Conservation (phyloP, 2,113 vertebrate species). For the Notechis scutatus region DNA sequence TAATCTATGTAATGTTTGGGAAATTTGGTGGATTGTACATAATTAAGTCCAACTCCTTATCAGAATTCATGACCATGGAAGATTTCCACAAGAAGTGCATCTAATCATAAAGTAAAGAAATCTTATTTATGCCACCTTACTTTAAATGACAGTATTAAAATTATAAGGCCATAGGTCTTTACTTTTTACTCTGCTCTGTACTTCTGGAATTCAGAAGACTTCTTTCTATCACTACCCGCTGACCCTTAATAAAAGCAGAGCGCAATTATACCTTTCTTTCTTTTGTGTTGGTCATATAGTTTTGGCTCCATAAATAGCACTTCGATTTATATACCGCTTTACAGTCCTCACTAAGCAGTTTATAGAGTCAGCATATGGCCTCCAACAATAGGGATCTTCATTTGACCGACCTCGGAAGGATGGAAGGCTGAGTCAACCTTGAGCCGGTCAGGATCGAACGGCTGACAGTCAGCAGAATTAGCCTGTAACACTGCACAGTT, state of each 20-base stretch:
- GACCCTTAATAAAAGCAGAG: not conserved
- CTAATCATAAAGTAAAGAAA: constrained; percentile 37
- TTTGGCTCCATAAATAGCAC: not conserved
- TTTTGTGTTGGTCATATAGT: not conserved
- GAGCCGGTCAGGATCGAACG: no score
- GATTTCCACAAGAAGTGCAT: constrained; percentile 53
- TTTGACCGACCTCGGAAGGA: no score
- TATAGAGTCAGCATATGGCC: no score
- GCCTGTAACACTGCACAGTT: no score
- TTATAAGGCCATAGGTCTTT: constrained; percentile 3
- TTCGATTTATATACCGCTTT: no score
- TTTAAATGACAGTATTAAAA: constrained; percentile 45
- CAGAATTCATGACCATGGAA: constrained; percentile 62
- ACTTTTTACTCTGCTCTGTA: not conserved
- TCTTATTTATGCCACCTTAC: constrained; percentile 54
- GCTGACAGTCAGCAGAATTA: no score
- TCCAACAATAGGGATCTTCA: no score
- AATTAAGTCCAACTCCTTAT: constrained; percentile 68
- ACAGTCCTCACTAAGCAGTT: no score
- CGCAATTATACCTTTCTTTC: not conserved
- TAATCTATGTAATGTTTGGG: constrained; percentile 62
- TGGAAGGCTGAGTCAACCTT: no score
- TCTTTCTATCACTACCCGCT: not conserved
- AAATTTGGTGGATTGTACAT: constrained; percentile 60
- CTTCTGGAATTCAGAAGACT: constrained; percentile 12